Conservation (phyloP, 2,888 invertebrate genomes). For the Candidula unifasciata region DNA sequence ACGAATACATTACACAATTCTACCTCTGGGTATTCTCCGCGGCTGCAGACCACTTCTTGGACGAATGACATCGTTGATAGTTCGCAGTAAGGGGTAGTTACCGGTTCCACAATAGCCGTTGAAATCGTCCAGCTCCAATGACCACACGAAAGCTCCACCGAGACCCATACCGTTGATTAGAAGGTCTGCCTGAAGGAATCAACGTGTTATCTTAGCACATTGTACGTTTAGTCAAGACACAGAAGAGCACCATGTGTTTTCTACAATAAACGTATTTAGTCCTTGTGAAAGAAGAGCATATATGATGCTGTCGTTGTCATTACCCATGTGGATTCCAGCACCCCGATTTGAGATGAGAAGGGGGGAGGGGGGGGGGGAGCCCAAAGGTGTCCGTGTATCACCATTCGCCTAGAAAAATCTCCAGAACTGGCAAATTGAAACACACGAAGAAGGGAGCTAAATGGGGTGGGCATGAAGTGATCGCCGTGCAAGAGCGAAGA, state of each 20-base stretch:
- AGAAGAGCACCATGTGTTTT: not conserved
- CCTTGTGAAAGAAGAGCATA: no score
- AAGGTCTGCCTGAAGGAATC: slow-evolving; percentile 58
- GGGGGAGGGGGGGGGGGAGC: no score
- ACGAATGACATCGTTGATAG: slow-evolving; percentile 81
- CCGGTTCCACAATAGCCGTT: slow-evolving; percentile 90
- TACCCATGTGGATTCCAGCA: no score
- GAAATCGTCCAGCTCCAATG: slow-evolving; percentile 97
- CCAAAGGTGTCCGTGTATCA: no score
- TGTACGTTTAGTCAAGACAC: not conserved
- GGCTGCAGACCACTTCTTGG: not conserved
- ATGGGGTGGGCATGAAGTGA: no score
- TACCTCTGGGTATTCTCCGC: slow-evolving; percentile 12
- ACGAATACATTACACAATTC: not conserved
- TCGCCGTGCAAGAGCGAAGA: no score
- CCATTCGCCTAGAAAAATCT: no score
- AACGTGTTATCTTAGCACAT: not conserved
- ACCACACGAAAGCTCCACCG: slow-evolving; percentile 98
- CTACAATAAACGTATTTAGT: not conserved
- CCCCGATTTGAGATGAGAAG: no score
- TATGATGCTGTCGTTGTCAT: no score
- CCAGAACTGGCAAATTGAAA: no score
- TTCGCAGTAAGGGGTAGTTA: slow-evolving; percentile 91
- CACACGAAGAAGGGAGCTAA: no score
- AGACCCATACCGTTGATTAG: slow-evolving; percentile 56